Percentiles rank a stretch among this genome's conserved stretches.
phyloP scores from a whole-genome alignment of 2,113 vertebrate genomes.

The Natator depressus region DNA sequence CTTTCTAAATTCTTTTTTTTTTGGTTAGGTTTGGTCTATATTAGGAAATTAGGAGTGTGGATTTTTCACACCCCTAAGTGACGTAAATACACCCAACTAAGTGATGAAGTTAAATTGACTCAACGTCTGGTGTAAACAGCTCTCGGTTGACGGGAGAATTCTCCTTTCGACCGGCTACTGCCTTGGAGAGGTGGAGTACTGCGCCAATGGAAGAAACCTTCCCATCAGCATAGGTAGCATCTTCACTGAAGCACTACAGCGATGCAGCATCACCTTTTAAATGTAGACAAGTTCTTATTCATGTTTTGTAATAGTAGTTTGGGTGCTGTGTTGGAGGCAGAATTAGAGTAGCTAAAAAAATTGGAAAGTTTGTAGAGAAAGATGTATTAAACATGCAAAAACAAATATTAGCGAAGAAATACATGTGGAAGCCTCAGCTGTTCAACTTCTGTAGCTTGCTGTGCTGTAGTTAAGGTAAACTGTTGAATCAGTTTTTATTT shows the following conservation, averaged over 20 bases:
- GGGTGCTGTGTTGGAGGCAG: background rate
- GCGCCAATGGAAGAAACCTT: background rate
- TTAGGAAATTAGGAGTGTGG: background rate
- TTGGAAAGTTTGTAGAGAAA: background rate
- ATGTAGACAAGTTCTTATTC: background rate
- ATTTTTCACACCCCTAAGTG: too few species aligned
- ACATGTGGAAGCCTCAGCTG: background rate
- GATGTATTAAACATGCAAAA: background rate
- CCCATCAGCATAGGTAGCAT: background rate
- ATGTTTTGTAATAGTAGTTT: background rate
- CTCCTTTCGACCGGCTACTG: background rate
- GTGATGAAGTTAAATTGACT: background rate
- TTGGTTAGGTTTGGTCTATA: background rate
- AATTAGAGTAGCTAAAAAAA: background rate
- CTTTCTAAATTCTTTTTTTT: background rate
- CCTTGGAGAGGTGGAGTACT: background rate
- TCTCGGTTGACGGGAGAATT: background rate
- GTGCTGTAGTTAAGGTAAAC: background rate
- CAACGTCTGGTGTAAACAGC: background rate
- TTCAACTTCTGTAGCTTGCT: background rate
- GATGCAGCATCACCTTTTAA: background rate
- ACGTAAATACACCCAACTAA: too few species aligned
- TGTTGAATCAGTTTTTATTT: background rate
- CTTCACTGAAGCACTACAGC: background rate
- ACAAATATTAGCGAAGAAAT: background rate